Percentiles rank a stretch among this genome's conserved stretches.
Conservation (phyloP, 2,888 invertebrate genomes). For the Merodon equestris region DNA sequence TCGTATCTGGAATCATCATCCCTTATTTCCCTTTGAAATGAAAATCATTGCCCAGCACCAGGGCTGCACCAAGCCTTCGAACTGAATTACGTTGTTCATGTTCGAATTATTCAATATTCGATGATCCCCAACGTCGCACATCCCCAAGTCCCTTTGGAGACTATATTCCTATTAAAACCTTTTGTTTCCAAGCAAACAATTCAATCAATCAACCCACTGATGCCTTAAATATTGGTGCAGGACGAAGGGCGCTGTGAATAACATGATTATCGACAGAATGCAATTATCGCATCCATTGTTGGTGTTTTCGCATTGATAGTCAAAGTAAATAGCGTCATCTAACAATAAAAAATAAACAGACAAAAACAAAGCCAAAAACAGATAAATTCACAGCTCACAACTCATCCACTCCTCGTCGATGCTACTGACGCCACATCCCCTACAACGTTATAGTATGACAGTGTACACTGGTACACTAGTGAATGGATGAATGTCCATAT, state of each 20-base stretch:
- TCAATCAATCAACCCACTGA: constrained; percentile 69
- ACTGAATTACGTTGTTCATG: constrained; percentile 12
- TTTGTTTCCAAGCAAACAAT: constrained; percentile 69
- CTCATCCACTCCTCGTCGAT: constrained; percentile 17
- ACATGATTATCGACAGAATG: constrained; percentile 66
- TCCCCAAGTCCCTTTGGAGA: constrained; percentile 45
- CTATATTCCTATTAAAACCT: constrained; percentile 69
- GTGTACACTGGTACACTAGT: no score
- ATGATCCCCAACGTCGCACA: constrained; percentile 35
- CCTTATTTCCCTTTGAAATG: neutral
- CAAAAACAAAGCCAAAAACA: constrained; percentile 26
- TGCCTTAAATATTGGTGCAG: constrained; percentile 63
- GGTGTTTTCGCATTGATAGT: constrained; percentile 68
- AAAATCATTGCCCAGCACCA: no score
- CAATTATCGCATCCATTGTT: constrained; percentile 68
- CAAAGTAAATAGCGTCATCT: constrained; percentile 67
- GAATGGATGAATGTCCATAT: constrained; percentile 24
- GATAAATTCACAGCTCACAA: constrained; percentile 58
- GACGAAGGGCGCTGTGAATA: constrained; percentile 43
- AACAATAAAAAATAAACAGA: neutral
- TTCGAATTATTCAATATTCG: constrained; percentile 57
- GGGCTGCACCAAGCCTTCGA: no score
- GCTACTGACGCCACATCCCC: neutral
- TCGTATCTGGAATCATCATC: constrained; percentile 41
- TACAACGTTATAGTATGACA: no score